These are phyloP conservation scores for Escarpia spicata DNA, from an alignment of 2,888 invertebrate species.

Conservation along the genomic window DNA sequence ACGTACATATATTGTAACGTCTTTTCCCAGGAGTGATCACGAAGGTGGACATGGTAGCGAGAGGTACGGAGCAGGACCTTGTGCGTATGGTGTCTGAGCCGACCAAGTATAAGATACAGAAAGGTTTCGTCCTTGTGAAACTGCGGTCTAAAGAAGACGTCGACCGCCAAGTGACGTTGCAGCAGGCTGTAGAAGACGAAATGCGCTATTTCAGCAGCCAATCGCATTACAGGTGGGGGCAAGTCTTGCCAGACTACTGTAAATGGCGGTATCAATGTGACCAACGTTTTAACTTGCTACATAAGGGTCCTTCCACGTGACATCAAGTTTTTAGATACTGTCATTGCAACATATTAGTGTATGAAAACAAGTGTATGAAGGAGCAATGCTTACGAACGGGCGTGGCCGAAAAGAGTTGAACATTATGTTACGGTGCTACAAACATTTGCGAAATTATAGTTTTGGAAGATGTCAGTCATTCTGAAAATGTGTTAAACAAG, in stretches of 20 bases:
- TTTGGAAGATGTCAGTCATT: not conserved
- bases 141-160: constrained; percentile 36
- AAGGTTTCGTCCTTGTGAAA: constrained; percentile 39
- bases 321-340: not conserved
- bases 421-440: not conserved
- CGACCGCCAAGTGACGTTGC: constrained; percentile 25
- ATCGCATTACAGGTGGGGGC: not conserved
- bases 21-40: constrained; percentile 30
- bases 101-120: constrained; percentile 59
- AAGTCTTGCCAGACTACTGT: too few relatives aligned
- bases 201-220: constrained; percentile 29
- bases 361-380: not conserved
- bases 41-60: constrained; percentile 26
- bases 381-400: too few relatives aligned
- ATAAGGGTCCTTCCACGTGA: too few relatives aligned
- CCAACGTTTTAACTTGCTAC: too few relatives aligned
- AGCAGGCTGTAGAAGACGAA: constrained; percentile 31
- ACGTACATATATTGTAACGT: too few relatives aligned
- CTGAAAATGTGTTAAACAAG: too few relatives aligned
- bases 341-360: not conserved
- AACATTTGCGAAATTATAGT: not conserved
- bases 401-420: not conserved
- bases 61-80: constrained; percentile 63
- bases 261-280: too few relatives aligned
- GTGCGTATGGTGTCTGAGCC: constrained; percentile 62